Conservation (phyloP, 2,797 vertebrate species). For the Gymnodraco acuticeps region DNA sequence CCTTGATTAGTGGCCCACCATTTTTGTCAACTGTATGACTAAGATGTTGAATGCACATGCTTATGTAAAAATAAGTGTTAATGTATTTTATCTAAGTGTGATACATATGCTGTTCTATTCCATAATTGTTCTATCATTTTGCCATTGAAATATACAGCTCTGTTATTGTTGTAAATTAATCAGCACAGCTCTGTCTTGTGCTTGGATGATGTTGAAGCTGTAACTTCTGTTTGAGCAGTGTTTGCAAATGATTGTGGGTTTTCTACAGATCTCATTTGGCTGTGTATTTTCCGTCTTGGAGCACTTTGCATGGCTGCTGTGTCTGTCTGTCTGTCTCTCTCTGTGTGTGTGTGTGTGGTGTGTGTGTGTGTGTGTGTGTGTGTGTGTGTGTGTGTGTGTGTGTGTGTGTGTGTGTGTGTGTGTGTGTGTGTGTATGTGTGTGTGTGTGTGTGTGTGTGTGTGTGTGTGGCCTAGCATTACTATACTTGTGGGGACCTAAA, state of each 20-base stretch:
- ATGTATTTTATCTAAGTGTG: neutral
- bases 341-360: neutral
- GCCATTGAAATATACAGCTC: neutral
- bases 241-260: conserved; percentile 2
- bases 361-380: neutral
- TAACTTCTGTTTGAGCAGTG: neutral
- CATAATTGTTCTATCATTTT: neutral
- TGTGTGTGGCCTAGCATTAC: too few relatives aligned
- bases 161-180: neutral
- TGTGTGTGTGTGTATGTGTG: conserved; percentile 7
- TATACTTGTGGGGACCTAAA: too few relatives aligned
- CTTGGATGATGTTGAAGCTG: neutral
- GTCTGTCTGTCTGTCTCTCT: neutral
- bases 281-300: neutral
- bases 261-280: neutral
- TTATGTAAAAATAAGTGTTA: neutral
- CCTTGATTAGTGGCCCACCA: neutral
- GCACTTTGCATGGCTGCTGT: neutral
- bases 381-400: too few relatives aligned
- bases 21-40: conserved; percentile 27
- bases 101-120: neutral
- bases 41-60: neutral
- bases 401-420: too few relatives aligned
- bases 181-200: neutral
- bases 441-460: neutral